Evolutionary conservation across 1,140 invertebrate genomes (phyloP), one percentile per base, ranked within the genome.

Genomic region (Popillia japonica): DNA sequence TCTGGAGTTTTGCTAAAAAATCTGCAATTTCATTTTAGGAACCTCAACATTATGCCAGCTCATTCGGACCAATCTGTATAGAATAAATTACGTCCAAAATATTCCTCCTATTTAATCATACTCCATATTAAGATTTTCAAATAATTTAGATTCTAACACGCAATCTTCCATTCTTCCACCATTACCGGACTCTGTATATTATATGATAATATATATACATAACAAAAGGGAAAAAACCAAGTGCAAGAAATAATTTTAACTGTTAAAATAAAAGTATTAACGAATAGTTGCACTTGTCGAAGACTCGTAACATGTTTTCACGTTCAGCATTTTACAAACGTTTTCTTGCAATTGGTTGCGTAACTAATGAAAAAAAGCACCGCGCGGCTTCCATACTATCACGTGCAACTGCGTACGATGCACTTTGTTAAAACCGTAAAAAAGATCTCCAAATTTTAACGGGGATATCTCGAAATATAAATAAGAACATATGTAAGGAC

Each of bases 331-430:
- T 48, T 48, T 17, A 48, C n/a, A 22, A 68, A 68, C 75, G 59
- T 78, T 78, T 79, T 73, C 41, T 40, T 77, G 72, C 77, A 80
- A 76, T 72, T 79, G 78, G 81, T 76, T 27, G 22, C 27, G 27
- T 68, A 27, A 68, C n/a, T 55, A 17, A 55, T 55, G 48, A 55
- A 76, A 76, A 76, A 78, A 77, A 80, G 78, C 81, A 83, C 79
- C 77, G 76, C 80, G 82, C 80, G 80, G 82, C 81, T 83, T 83
- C 81, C 82, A 83, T 77, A 81, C 74, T 80, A 80, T 74, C 78
- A 82, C 77, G 73, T 81, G 81, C 81, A 82, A 82, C 81, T 82
- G 81, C 80, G 61, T 17, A 68, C 44, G 44, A 48, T 48, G 79
- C 81, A 82, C 81, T 80, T 82, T 82, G 81, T 82, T 82, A 80